phyloP scores from a whole-genome alignment of 1,140 invertebrate genomes.

The Musca vetustissima region DNA sequence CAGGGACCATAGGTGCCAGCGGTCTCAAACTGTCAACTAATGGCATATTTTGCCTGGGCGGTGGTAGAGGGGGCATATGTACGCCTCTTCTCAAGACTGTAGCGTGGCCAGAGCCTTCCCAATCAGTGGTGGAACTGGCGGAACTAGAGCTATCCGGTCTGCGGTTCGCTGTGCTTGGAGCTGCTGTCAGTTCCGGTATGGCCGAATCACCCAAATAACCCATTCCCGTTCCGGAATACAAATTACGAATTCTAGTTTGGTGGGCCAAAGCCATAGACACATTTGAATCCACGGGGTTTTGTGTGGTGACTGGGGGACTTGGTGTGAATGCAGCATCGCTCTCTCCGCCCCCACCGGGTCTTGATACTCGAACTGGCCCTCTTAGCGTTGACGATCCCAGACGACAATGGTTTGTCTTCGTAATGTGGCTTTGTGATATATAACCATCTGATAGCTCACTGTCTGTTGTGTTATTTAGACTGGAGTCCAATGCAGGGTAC shows the following conservation, averaged over 20 bases:
- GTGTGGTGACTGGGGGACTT: constrained; percentile 73
- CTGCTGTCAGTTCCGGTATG: constrained; percentile 30
- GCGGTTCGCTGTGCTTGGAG: constrained; percentile 26
- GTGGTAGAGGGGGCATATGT: constrained; percentile 60
- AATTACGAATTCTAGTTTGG: constrained; percentile 73
- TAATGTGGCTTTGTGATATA: constrained; percentile 40
- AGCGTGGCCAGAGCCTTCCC: constrained; percentile 82
- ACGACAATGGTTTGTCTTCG: constrained; percentile 31
- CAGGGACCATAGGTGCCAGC: constrained; percentile 54
- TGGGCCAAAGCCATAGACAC: constrained; percentile 71
- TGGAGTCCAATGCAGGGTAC: constrained; percentile 44
- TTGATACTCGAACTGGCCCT: constrained; percentile 54
- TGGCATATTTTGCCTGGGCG: constrained; percentile 57
- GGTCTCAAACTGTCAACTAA: constrained; percentile 51
- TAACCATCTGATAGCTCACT: constrained; percentile 55
- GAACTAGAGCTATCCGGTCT: constrained; percentile 71
- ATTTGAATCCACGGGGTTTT: constrained; percentile 56
- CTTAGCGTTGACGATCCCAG: constrained; percentile 48
- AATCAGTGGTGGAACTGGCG: constrained; percentile 78
- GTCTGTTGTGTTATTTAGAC: constrained; percentile 51
- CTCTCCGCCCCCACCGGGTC: constrained; percentile 67
- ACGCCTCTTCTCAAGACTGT: constrained; percentile 67
- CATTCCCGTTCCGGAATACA: constrained; percentile 59
- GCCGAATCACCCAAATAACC: constrained; percentile 28
- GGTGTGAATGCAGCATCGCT: constrained; percentile 85